Base-by-base conservation (phyloP, 2,113 vertebrate genomes). In the Psammodynastes pulverulentus region DNA sequence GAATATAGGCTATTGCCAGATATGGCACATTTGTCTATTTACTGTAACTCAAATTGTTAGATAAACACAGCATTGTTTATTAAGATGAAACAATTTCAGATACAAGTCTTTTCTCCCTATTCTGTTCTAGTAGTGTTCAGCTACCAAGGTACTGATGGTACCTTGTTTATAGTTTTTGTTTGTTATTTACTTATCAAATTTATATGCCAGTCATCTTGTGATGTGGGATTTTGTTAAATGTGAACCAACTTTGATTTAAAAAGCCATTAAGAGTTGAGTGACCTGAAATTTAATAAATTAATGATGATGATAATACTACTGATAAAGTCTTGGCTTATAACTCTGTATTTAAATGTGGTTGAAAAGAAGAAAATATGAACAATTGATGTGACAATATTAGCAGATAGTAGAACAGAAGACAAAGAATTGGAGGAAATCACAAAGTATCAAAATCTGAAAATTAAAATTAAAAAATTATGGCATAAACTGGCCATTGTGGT, bases 191-290 rank as follows among this genome's bases (percentile, higher is more conserved):
- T 34, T 67, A 67, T 34, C 62, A 67, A 67, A 17, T 34, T 17
- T 67, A 67, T 67, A 67, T 67, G 62, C n/a, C 13, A 17, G 29
- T 67, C 56, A 58, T 29, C 9, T 58, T 15, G 5, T n/a, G 62
- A 67, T 17, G 62, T 67, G 62, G 2, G 29, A 34, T 34, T 19
- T 58, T 86, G 17, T 15, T 24, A 26, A 84, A 39, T 54, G 4
- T 54, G 79, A 85, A 46, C 9, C 1, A 43, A 29, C 15, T 52
- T 24, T 19, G 79, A 58, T 19, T 15, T 49, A 87, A 56, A 53
- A 10, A 34, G 26, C 7, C 34, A 9, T 48, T 23, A 34, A 45
- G 88, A 0, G 4, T 0, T 3, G 72, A 43, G 72, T 21, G 17
- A 79, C 34, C 7, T 79, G 34, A 79, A 79, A 43, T 79, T 79